Base-by-base conservation (phyloP, 2,888 invertebrate species). In the Pocota personata region DNA sequence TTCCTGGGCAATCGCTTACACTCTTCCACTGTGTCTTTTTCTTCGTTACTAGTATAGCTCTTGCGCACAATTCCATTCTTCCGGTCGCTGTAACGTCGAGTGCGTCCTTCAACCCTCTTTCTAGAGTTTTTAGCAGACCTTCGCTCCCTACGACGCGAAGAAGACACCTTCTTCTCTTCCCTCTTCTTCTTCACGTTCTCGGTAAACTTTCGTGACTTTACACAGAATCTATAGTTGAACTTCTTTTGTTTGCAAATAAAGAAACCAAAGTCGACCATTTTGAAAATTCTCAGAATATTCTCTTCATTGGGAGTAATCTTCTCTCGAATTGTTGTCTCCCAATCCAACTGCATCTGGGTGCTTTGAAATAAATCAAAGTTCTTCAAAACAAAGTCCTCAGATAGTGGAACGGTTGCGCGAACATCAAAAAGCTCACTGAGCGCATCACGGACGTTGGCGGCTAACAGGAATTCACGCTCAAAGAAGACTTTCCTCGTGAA, bases 211-310 rank as follows among this genome's bases (percentile, higher is more conserved):
- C 92, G 86, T 5, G 92, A 89, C 73, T 91, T 92, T 0, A 92
- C 90, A 48, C 93, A 93, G 86, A 93, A 93, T 30, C 91, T 91
- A 88, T 92, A 93, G 58, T 92, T 91, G 72, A 92, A 93, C 82
- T 92, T 92, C 88, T 92, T 93, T 80, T 92, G 91, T 69, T 93
- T 92, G 88, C 92, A 92, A 12, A 93, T 91, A 50, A 92, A 92
- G 88, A 92, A 93, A 2, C 97, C 97, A 93, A 98, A 97, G 88
- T 96, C 95, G 35, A 97, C 94, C 89, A 98, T 94, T 91, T 96
- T 96, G 73, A 96, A 93, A 48, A 96, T 94, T 88, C 98, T 94
- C 87, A 97, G 93, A 24, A 97, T 93, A 69, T 95, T 95, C 91
- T 97, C 96, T 90, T 97, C 96, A 86, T 95, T 93, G 0, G 89